phyloP scores from a whole-genome alignment of 2,888 invertebrate genomes.

The Dastarcus helophoroides region DNA sequence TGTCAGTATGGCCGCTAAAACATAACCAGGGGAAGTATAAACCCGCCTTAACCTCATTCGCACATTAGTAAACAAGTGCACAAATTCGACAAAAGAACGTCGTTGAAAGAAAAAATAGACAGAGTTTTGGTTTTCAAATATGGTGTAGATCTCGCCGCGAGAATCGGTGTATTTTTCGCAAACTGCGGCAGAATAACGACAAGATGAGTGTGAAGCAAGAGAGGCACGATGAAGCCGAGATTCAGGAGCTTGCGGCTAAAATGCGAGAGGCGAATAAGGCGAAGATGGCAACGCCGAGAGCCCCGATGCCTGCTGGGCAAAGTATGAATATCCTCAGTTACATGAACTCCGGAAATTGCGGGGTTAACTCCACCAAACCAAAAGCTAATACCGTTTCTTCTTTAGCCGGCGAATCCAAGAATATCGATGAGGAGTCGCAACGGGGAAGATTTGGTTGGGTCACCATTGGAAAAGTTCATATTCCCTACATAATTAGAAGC shows the following conservation, averaged over 20 bases:
- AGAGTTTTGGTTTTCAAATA: too few relatives aligned
- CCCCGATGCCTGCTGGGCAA: conserved; percentile 31
- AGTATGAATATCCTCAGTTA: conserved; percentile 52
- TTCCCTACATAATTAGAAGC: conserved; percentile 79
- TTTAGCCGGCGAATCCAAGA: conserved; percentile 26
- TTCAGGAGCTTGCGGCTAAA: conserved; percentile 74
- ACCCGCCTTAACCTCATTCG: conserved; percentile 36
- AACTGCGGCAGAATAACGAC: too few relatives aligned
- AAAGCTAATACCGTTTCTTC: conserved; percentile 18
- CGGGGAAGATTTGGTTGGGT: conserved; percentile 86
- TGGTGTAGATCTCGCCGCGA: too few relatives aligned
- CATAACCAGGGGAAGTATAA: conserved; percentile 30
- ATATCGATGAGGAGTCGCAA: conserved; percentile 60
- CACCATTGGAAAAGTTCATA: conserved; percentile 70
- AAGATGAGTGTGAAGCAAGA: conserved; percentile 51
- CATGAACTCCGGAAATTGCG: conserved; percentile 34
- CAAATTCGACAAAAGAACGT: neutral
- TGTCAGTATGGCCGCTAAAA: conserved; percentile 38
- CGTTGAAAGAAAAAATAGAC: too few relatives aligned
- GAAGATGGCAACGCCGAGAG: conserved; percentile 40
- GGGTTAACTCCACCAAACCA: conserved; percentile 32
- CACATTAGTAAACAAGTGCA: conserved; percentile 24
- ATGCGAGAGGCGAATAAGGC: conserved; percentile 55
- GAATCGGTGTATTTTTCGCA: too few relatives aligned
- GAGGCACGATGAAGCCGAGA: conserved; percentile 77